Percentiles rank a stretch among this genome's conserved stretches.
These are phyloP conservation scores for Drosophila kuntzei DNA, from an alignment of 2,888 invertebrate species.

Conservation along the genomic window DNA sequence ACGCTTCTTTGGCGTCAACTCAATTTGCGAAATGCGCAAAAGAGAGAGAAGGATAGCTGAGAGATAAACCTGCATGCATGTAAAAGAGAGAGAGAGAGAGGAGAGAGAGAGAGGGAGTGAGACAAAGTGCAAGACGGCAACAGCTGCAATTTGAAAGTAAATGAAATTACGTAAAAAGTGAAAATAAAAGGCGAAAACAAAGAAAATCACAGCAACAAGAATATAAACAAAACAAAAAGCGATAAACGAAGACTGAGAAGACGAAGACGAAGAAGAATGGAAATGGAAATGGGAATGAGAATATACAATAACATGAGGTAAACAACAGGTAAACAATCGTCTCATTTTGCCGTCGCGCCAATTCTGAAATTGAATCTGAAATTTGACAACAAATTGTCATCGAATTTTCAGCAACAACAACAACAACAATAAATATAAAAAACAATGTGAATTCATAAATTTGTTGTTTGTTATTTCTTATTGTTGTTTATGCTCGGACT, in stretches of 20 bases:
- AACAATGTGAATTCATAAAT: slow-evolving; percentile 12
- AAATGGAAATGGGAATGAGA: neutral
- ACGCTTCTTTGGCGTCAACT: slow-evolving; percentile 27
- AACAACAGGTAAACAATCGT: slow-evolving; percentile 22
- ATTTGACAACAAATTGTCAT: slow-evolving; percentile 18
- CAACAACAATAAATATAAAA: neutral
- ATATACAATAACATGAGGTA: slow-evolving; percentile 8
- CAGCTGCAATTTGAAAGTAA: slow-evolving; percentile 38
- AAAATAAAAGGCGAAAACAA: slow-evolving; percentile 26
- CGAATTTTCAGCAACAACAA: slow-evolving; percentile 3
- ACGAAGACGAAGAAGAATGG: neutral
- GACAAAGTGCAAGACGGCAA: slow-evolving; percentile 48
- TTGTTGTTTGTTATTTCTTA: neutral
- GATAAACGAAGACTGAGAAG: neutral
- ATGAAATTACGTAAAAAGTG: slow-evolving; percentile 53
- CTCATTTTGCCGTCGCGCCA: slow-evolving; percentile 15
- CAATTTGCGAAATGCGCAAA: slow-evolving; percentile 57
- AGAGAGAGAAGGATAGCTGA: slow-evolving; percentile 4
- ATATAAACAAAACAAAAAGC: slow-evolving; percentile 32
- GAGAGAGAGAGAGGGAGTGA: neutral
- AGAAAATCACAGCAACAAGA: slow-evolving; percentile 26
- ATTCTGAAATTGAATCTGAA: slow-evolving; percentile 16
- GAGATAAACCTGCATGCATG: neutral
- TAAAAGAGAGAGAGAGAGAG: neutral
- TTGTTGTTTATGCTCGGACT: neutral